Evolutionary conservation across 2,888 invertebrate genomes (phyloP).

Genomic region (Lobophora halterata): DNA sequence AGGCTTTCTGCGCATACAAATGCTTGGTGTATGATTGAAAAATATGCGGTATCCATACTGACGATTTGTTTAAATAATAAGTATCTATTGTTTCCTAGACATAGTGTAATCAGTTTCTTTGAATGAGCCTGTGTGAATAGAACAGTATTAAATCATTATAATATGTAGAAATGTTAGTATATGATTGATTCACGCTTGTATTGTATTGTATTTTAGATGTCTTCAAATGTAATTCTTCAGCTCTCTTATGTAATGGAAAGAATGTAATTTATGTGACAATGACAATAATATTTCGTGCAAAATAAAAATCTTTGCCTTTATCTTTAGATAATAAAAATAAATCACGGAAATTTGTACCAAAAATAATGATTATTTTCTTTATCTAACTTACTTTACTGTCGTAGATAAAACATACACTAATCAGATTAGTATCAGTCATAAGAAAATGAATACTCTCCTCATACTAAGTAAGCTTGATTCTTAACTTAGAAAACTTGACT

Average conservation of each 20-base stretch:
- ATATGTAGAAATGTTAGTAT: slow-evolving; percentile 14
- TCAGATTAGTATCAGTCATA: no score
- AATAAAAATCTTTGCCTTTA: no score
- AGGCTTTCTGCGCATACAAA: slow-evolving; percentile 75
- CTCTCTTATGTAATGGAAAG: slow-evolving; percentile 32
- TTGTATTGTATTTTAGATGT: slow-evolving; percentile 22
- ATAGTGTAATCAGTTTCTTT: slow-evolving; percentile 31
- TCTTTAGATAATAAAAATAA: slow-evolving; percentile 15
- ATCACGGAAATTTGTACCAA: slow-evolving; percentile 8
- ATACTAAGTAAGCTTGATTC: no score
- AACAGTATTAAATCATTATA: slow-evolving; percentile 47
- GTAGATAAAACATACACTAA: no score
- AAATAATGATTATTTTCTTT: no score
- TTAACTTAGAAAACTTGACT: no score
- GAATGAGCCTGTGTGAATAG: slow-evolving; percentile 34
- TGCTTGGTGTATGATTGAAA: slow-evolving; percentile 62
- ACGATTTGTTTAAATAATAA: slow-evolving; percentile 48
- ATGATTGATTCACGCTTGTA: slow-evolving; percentile 20
- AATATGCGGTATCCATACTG: slow-evolving; percentile 44
- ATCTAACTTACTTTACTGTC: no score
- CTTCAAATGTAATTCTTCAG: slow-evolving; percentile 31
- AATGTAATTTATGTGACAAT: no score
- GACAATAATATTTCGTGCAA: no score
- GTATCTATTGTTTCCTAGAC: slow-evolving; percentile 45
- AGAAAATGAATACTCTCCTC: no score